Evolutionary conservation across 2,113 vertebrate genomes (phyloP), one percentile per base, ranked within the genome.

Genomic region (Sylvia atricapilla): DNA sequence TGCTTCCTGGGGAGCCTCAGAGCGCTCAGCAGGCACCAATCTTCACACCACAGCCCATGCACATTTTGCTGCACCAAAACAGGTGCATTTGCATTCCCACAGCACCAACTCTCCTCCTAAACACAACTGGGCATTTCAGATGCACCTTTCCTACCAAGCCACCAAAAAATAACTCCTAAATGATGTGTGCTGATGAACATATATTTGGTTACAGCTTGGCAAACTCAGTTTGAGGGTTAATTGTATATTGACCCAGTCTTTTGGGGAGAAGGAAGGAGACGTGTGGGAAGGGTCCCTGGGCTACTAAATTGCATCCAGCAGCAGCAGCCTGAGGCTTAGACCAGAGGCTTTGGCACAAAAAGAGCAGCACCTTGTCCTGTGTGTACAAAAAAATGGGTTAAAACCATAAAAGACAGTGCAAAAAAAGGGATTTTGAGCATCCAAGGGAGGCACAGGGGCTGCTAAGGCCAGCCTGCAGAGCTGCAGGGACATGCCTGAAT

Each of bases 331-430:
- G 28, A 77, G n/a, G 28, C 49, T 68, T 30, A 68, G 28, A 49
- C n/a, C n/a, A 52, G 46, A 63, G 4, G 19, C 22, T 53, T 77
- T 2, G 2, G 15, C 33, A 89, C 37, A 56, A 87, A 58, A 14
- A 3, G 3, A 79, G 31, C 0, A 2, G 55, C n/a, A 62, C 41
- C 2, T 0, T 7, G 17, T 46, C 41, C 67, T 22, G 8, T 50
- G 19, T 12, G 41, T 47, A 43, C 11, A 43, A 76, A 68, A 84
- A 84, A 49, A 7, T 4, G 13, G 23, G 37, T 20, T 72, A 47
- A 58, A 72, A 73, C 9, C 16, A 52, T 15, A 12, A 20, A 16
- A 63, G 47, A 22, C 28, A 49, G 10, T 55, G 25, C 28, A 82
- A 41, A 49, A 87, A 81, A 41, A 31, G 14, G 4, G 6, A 1